Evolutionary conservation across 2,888 invertebrate species (phyloP).

Genomic region (Melieria picta): DNA sequence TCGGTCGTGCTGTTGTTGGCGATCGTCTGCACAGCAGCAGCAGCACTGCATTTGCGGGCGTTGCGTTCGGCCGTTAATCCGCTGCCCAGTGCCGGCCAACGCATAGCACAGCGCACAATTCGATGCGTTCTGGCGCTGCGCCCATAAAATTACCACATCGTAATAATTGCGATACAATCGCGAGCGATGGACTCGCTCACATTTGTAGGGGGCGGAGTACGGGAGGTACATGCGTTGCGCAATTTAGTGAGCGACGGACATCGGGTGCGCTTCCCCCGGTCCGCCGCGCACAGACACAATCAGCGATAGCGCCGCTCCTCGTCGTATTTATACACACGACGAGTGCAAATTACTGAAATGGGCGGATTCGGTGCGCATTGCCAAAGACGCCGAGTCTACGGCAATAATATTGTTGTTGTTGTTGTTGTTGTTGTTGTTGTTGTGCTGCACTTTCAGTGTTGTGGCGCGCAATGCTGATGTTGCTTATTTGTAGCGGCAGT

Average conservation of each 20-base stretch:
- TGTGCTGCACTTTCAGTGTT: background rate
- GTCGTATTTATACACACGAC: constrained; percentile 20
- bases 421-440: constrained; percentile 23
- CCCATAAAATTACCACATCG: constrained; percentile 55
- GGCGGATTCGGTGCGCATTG: constrained; percentile 37
- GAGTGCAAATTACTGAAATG: constrained; percentile 37
- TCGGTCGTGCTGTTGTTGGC: no score
- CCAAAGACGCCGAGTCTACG: constrained; percentile 12
- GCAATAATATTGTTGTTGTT: constrained; percentile 26
- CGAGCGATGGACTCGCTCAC: background rate
- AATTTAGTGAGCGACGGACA: constrained; percentile 4
- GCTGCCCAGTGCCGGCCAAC: no score
- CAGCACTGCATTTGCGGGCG: no score
- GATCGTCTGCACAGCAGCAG: no score
- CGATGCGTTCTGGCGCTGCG: constrained; percentile 22
- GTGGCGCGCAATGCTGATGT: background rate
- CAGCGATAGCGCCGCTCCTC: background rate
- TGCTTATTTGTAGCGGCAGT: background rate
- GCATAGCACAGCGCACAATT: no score
- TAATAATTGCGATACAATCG: constrained; percentile 53
- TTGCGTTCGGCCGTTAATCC: no score
- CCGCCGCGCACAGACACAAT: background rate
- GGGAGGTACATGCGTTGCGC: constrained; percentile 8
- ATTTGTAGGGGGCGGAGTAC: background rate
- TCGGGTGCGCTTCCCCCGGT: background rate